These are phyloP conservation scores for Paramisgurnus dabryanus DNA, from an alignment of 2,113 vertebrate genomes.

Conservation along the genomic window DNA sequence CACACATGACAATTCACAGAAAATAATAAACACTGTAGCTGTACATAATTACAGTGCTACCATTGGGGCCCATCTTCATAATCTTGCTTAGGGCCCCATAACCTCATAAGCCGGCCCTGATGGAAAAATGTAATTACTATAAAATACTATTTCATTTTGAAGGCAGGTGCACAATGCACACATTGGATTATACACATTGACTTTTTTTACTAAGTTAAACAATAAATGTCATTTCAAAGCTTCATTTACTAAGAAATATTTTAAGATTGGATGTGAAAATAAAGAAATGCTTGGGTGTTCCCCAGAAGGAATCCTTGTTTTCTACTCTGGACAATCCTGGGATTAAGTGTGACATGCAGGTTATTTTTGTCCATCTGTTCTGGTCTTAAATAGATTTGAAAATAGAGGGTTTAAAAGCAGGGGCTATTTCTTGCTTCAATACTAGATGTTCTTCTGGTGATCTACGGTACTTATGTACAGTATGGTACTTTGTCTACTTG, in stretches of 20 bases:
- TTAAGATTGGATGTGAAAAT: conserved; percentile 5
- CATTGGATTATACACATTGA: no score
- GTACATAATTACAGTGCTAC: no score
- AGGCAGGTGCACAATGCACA: no score
- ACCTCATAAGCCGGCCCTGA: no score
- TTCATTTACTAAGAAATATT: conserved; percentile 18
- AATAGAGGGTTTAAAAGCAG: neutral
- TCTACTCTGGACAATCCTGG: conserved; percentile 37
- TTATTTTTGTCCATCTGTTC: conserved; percentile 62
- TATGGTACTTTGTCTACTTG: neutral
- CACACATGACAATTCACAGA: no score
- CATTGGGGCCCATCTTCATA: no score
- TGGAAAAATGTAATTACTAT: no score
- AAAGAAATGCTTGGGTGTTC: neutral
- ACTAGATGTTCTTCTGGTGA: neutral
- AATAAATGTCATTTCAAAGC: neutral
- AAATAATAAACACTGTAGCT: no score
- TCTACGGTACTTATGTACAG: neutral
- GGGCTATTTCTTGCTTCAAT: neutral
- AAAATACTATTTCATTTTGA: no score
- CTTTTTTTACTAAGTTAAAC: no score
- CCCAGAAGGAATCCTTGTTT: neutral
- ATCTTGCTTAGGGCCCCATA: no score
- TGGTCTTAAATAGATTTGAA: conserved; percentile 67
- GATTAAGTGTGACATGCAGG: conserved; percentile 50